phyloP scores from a whole-genome alignment of 2,888 invertebrate species.

The Meteorus cinctellus region DNA sequence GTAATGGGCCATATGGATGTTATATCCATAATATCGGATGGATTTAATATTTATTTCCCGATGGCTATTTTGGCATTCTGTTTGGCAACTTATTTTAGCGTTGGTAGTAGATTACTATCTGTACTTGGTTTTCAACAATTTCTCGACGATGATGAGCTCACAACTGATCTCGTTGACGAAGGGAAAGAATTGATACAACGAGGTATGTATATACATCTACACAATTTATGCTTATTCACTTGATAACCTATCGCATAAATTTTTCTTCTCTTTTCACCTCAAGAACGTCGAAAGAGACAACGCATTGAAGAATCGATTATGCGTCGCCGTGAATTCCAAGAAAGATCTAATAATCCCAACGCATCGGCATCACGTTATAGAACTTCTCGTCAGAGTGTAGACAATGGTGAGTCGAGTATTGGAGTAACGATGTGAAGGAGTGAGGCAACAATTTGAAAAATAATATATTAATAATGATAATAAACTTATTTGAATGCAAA shows the following conservation, averaged over 20 bases:
- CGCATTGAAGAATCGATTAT: slow-evolving; percentile 86
- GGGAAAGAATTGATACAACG: slow-evolving; percentile 93
- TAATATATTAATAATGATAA: slow-evolving; percentile 2
- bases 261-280: slow-evolving; percentile 5
- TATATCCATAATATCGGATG: slow-evolving; percentile 95
- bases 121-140: slow-evolving; percentile 98
- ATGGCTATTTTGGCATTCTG: slow-evolving; percentile 96
- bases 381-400: slow-evolving; percentile 72
- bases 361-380: slow-evolving; percentile 71
- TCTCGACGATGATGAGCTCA: slow-evolving; percentile 94
- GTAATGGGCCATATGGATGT: slow-evolving; percentile 99
- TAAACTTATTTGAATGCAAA: neutral
- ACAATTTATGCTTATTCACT: neutral
- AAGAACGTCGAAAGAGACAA: slow-evolving; percentile 87
- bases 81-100: slow-evolving; percentile 92
- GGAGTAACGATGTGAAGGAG: slow-evolving; percentile 36
- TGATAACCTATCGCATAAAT: neutral
- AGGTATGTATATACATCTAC: slow-evolving; percentile 75
- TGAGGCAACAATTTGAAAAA: slow-evolving; percentile 1
- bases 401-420: slow-evolving; percentile 71
- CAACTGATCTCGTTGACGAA: slow-evolving; percentile 94
- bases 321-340: slow-evolving; percentile 83
- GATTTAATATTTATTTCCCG: slow-evolving; percentile 99
- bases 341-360: slow-evolving; percentile 76
- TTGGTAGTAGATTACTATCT: slow-evolving; percentile 92